phyloP scores from a whole-genome alignment of 1,140 invertebrate species.

The Ips typographus region DNA sequence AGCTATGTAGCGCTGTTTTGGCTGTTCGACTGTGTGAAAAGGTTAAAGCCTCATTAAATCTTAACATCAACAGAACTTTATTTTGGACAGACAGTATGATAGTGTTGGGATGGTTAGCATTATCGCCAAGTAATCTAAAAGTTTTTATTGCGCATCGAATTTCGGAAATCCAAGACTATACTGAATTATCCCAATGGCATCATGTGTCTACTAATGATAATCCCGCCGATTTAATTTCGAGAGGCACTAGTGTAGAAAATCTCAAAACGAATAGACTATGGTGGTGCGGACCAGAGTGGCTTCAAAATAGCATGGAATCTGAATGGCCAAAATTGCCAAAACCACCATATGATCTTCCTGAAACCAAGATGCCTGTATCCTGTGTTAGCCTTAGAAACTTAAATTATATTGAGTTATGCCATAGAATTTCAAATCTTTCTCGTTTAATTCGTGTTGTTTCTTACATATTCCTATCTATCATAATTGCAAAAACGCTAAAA shows the following conservation, averaged over 20 bases:
- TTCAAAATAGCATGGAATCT: neutral
- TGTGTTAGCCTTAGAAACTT: neutral
- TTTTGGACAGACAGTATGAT: neutral
- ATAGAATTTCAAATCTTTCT: neutral
- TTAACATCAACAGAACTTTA: neutral
- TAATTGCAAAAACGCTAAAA: neutral
- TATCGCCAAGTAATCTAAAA: neutral
- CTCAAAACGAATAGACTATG: too few relatives aligned
- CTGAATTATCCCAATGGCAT: too few relatives aligned
- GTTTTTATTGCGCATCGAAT: neutral
- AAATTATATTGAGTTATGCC: neutral
- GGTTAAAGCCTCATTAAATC: neutral
- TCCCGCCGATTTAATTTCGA: too few relatives aligned
- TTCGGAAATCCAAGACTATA: neutral
- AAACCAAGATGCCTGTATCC: neutral
- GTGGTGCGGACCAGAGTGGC: neutral
- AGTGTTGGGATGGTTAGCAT: neutral
- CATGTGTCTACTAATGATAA: too few relatives aligned
- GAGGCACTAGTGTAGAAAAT: too few relatives aligned
- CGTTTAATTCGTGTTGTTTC: neutral
- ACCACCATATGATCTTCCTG: neutral
- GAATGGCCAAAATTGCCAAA: neutral
- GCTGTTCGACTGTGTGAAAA: neutral
- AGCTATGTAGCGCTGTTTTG: conserved; percentile 3
- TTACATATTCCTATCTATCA: neutral